Evolutionary conservation across 2,888 invertebrate genomes (phyloP), one percentile per base, ranked within the genome.

Genomic region (Drosophila macrospina): DNA sequence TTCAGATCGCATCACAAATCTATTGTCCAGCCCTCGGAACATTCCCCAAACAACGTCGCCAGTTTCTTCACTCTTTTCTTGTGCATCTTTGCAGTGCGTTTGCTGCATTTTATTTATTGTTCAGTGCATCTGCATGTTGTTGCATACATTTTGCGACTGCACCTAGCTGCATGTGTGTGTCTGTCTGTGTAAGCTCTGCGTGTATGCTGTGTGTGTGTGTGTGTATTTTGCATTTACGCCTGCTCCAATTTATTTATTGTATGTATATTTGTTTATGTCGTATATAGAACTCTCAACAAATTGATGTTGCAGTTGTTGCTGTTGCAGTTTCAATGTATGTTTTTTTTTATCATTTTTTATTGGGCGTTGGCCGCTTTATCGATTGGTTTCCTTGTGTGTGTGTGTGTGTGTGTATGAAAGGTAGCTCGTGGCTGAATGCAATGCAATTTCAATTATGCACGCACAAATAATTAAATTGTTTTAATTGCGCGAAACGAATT

Each of bases 51-150:
- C 51, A 63, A 52, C 47, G 54, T 69, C 26, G 45, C 2, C 48
- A 36, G 62, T 54, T 39, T 50, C 77, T 71, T 74, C 77, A 66
- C 69, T 61, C 66, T 48, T 69, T 81, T 61, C 75, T 70, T 37
- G 64, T 69, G 69, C 59, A 45, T 52, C 55, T 70, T 76, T 74
- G 74, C 77, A 69, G 52, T 79, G 83, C 83, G 83, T 72, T 80
- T 80, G 79, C 80, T 83, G 85, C 80, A 84, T 81, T 86, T 84
- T 85, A 86, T 81, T 86, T 85, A 84, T 84, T 86, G 86, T 86
- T 78, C 75, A 78, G 64, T 77, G 74, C 74, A 74, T 68, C 78
- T 85, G 76, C 74, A 79, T 78, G 83, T 63, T 61, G 76, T 70
- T 75, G 78, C 77, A 78, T 75, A 51, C 71, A 76, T 56, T 67